Evolutionary conservation across 1,140 invertebrate species (phyloP).

Genomic region (Diorhabda sublineata): DNA sequence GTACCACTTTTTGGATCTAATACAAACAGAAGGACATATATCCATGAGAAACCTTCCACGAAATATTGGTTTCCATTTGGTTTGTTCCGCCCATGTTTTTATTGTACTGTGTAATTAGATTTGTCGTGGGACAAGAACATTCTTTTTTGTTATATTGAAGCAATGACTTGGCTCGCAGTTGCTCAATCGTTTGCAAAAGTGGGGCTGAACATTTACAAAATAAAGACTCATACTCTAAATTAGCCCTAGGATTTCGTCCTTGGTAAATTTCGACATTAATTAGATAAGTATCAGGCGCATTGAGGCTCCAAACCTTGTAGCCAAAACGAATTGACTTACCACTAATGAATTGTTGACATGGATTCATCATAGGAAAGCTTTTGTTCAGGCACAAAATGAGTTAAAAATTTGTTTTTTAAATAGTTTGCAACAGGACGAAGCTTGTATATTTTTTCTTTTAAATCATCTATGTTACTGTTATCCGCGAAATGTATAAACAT

Average conservation of each 20-base stretch:
- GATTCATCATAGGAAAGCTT: constrained; percentile 18
- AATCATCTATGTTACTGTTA: constrained; percentile 20
- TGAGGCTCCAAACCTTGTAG: constrained; percentile 25
- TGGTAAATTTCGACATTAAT: constrained; percentile 24
- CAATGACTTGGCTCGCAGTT: background rate
- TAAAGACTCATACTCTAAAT: constrained; percentile 22
- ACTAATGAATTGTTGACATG: constrained; percentile 30
- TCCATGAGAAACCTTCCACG: no score
- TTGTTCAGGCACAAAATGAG: constrained; percentile 16
- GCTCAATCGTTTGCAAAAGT: constrained; percentile 14
- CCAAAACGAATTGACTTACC: constrained; percentile 29
- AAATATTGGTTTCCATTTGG: no score
- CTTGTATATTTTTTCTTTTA: constrained; percentile 20
- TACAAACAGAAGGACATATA: no score
- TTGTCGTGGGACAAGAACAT: no score
- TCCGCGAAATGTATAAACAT: constrained; percentile 21
- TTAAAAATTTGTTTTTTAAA: constrained; percentile 17
- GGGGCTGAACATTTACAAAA: constrained; percentile 31
- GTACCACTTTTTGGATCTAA: no score
- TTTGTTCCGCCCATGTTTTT: no score
- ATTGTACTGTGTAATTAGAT: no score
- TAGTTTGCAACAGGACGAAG: constrained; percentile 14
- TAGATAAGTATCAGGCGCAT: constrained; percentile 6
- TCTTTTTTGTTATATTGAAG: no score
- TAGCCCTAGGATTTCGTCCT: constrained; percentile 27